These are phyloP conservation scores for Dendrolimus pini DNA, from an alignment of 2,888 invertebrate genomes.

Conservation along the genomic window DNA sequence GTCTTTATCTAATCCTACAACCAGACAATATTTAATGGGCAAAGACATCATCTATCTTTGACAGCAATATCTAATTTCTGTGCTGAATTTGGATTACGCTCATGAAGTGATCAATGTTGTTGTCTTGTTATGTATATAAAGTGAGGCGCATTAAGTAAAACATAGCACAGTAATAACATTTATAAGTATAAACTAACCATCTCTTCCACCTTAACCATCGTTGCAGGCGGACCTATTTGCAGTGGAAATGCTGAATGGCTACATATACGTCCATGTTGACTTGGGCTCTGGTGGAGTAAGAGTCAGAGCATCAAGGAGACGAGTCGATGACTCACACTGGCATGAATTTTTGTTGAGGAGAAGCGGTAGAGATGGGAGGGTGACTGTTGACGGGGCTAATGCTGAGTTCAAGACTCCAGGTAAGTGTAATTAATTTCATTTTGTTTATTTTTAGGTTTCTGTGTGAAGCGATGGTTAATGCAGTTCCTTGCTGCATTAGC, in stretches of 20 bases:
- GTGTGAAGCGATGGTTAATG: no score
- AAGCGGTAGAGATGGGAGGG: slow-evolving; percentile 88
- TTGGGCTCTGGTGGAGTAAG: slow-evolving; percentile 94
- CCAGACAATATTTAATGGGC: no score
- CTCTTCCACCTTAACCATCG: neutral
- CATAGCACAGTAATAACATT: no score
- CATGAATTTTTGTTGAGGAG: slow-evolving; percentile 92
- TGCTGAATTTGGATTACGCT: no score
- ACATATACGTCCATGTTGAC: slow-evolving; percentile 94
- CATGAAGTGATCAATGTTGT: no score
- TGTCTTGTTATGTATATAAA: no score
- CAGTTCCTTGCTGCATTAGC: no score
- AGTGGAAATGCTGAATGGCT: slow-evolving; percentile 94
- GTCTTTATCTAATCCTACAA: no score
- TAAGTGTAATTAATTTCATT: slow-evolving; percentile 26
- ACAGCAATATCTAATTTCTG: no score
- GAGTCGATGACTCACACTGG: slow-evolving; percentile 95
- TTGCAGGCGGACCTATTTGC: slow-evolving; percentile 92
- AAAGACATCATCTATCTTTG: no score
- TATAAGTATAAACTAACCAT: neutral
- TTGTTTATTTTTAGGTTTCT: no score
- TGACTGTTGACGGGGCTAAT: slow-evolving; percentile 91
- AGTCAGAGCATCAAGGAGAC: slow-evolving; percentile 86
- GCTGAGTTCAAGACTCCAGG: slow-evolving; percentile 94
- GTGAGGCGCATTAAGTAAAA: no score